Conservation (phyloP, 1,140 invertebrate genomes). For the Bombus terrestris region DNA sequence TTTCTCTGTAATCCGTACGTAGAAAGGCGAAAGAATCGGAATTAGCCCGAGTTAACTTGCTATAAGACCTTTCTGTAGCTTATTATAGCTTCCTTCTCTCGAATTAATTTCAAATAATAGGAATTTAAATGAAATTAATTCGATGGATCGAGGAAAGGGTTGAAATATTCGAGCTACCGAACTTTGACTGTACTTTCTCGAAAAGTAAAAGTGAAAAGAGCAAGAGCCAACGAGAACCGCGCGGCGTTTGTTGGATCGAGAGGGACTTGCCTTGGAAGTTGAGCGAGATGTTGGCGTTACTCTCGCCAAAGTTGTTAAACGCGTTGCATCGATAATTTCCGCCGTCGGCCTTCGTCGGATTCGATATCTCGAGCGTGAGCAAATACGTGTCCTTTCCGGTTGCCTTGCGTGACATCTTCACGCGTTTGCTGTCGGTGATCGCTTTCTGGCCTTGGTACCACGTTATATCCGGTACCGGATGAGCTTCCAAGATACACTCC, state of each 20-base stretch:
- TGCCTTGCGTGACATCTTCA: slow-evolving; percentile 93
- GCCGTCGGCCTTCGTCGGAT: slow-evolving; percentile 97
- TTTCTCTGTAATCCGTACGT: too few relatives aligned
- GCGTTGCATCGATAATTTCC: slow-evolving; percentile 99
- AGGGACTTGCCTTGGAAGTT: slow-evolving; percentile 97
- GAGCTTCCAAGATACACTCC: slow-evolving; percentile 97
- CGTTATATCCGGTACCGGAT: slow-evolving; percentile 96
- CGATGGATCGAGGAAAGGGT: fast-evolving
- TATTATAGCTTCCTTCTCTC: too few relatives aligned
- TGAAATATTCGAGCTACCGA: neutral
- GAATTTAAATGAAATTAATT: too few relatives aligned
- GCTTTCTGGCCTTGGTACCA: slow-evolving; percentile 96
- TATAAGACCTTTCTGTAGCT: too few relatives aligned
- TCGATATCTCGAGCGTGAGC: slow-evolving; percentile 95
- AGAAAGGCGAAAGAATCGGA: too few relatives aligned
- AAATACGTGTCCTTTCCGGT: slow-evolving; percentile 95
- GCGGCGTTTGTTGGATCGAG: slow-evolving; percentile 29
- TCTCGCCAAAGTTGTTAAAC: slow-evolving; percentile 98
- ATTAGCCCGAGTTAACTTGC: too few relatives aligned
- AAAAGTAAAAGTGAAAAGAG: too few relatives aligned
- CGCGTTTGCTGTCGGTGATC: slow-evolving; percentile 90
- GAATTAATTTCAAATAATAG: too few relatives aligned
- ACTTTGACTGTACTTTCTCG: neutral
- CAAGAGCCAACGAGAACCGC: slow-evolving; percentile 41
- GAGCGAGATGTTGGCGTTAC: slow-evolving; percentile 99